phyloP scores from a whole-genome alignment of 2,888 invertebrate genomes.

The Lysandra bellargus region DNA sequence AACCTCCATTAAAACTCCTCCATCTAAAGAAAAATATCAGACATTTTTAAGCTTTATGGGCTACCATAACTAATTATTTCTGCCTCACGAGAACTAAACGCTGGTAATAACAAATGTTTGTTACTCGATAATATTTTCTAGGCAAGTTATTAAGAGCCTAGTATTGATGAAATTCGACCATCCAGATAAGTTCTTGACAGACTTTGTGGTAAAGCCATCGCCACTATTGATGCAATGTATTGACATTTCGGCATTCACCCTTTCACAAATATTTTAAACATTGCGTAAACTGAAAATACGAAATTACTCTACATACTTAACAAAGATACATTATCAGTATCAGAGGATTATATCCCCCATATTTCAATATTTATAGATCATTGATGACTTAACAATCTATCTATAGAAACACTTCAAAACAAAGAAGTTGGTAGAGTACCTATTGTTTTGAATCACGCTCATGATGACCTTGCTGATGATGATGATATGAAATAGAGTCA shows the following conservation, averaged over 20 bases:
- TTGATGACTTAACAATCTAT: slow-evolving; percentile 1
- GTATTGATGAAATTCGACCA: no score
- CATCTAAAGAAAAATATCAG: no score
- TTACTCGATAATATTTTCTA: no score
- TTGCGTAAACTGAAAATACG: neutral
- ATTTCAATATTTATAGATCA: neutral
- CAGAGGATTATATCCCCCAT: neutral
- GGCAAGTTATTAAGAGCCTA: neutral
- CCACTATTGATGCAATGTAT: neutral
- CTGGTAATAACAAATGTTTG: no score
- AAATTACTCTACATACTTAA: neutral
- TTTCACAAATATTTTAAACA: neutral
- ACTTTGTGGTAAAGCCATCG: neutral
- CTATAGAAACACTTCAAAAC: slow-evolving; percentile 6
- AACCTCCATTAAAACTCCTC: no score
- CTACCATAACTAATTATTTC: no score
- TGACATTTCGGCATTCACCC: neutral
- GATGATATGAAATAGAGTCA: slow-evolving; percentile 13
- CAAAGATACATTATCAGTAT: neutral
- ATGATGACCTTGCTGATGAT: neutral
- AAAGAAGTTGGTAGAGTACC: neutral
- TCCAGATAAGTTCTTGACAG: no score
- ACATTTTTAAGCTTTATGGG: no score
- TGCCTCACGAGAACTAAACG: no score
- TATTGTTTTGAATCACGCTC: neutral